Base-by-base conservation (phyloP, 1,140 invertebrate species). In the Drosophila orena region DNA sequence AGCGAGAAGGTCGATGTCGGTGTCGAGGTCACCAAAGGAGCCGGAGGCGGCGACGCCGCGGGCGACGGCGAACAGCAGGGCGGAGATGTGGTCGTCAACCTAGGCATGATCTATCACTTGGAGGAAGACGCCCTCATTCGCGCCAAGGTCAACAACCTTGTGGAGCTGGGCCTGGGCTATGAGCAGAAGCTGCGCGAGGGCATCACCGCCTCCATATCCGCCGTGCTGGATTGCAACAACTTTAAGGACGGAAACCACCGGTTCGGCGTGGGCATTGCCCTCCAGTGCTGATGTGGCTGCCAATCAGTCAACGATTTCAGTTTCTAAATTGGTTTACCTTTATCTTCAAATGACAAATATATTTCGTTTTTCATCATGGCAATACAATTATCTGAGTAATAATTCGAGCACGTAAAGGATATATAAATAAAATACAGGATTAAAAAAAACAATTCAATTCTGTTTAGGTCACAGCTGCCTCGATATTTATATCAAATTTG, bases 111-210 rank as follows among this genome's bases (percentile, higher is more conserved):
- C n/a, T 90, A 90, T 49, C 79, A 49, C 60, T 35, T 89, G 24
- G 69, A 80, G 0, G 84, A 53, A 7, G 62, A 77, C n/a, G 57
- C 85, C 2, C 40, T 89, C 0, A 66, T 89, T 2, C 85, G 84
- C 7, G 84, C 68, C 54, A 89, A 89, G 42, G 40, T 89, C 10
- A 90, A 85, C 42, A 77, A 27, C 8, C 43, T 49, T 0, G 38
- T 54, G 8, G 79, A 89, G 42, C 6, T 89, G n/a, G 84, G 84
- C 6, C 12, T 89, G 20, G 84, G 84, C 11, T 89, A 72, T n/a
- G 68, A 89, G 12, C 85, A 89, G 44, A 80, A 90, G 49, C 17
- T 89, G 7, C 22, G 56, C 4, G 84, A 90, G 1, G 80, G 80
- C 20, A 50, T 89, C 22, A 84, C 62, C 0, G 64, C 65, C 10